Evolutionary conservation across 2,797 vertebrate species (phyloP), one percentile per base, ranked within the genome.

Genomic region (Paguma larvata): DNA sequence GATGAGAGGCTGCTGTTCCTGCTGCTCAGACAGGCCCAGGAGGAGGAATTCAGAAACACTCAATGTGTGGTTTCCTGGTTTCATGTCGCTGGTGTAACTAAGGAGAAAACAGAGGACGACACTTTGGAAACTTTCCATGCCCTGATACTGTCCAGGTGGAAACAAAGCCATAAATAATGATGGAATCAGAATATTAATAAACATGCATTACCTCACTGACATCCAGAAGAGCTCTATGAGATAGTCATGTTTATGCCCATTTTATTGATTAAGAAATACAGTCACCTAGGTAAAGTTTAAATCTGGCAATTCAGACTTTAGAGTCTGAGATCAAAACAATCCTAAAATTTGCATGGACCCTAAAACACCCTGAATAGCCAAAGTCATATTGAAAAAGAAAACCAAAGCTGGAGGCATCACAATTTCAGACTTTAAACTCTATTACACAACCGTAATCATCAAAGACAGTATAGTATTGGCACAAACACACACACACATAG

Each of bases 1-100:
- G 67, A 96, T 19, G 8, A 95, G 48, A 63, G 68, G 30, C 32
- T 97, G 83, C 62, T 78, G 78, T 38, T 68, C 87, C 16, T 72
- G 59, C 30, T 96, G 59, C 38, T 93, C 89, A 34, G 78, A 95
- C 68, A 97, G 68, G 51, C 95, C 92, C 23, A 96, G 25, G 68
- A 96, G 97, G 84, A 96, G 53, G 84, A 97, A 97, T 90, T 97
- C 95, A 67, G 87, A 68, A 48, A 89, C 78, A 18, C 38, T 56
- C 25, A 62, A 30, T 4, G 77, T 97, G 41, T 89, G 46, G 30
- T 97, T 97, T 96, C 82, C 77, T 51, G 2, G 65, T n/a, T 97
- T 93, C 96, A 94, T 94, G 72, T 73, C 32, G 0, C n/a, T 46
- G 12, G 46, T 25, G 19, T 34, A 34, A 87, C 77, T 73, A 68